Conservation (phyloP, 1,140 invertebrate genomes). For the Pteromalus puparum region DNA sequence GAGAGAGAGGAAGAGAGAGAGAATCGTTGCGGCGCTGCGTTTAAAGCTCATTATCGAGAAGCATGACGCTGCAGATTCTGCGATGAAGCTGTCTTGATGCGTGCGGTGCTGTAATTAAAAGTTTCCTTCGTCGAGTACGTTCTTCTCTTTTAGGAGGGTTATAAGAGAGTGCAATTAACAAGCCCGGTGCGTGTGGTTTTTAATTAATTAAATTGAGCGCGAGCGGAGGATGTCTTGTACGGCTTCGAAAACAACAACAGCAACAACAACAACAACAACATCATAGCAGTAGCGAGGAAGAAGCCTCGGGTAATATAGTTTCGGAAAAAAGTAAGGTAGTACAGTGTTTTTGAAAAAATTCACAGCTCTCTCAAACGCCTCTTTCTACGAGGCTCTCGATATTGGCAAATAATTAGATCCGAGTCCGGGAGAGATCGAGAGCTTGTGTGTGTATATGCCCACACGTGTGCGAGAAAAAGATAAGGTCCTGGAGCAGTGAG, state of each 20-base stretch:
- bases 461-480: not conserved
- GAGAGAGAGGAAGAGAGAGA: no score
- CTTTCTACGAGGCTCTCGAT: not conserved
- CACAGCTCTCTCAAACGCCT: no score
- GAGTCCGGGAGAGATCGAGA: not conserved
- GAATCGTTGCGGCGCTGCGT: not conserved
- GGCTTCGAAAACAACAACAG: not conserved
- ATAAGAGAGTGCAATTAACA: not conserved
- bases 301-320: no score
- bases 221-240: not conserved
- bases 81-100: no score
- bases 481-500: not conserved
- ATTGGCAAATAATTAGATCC: conserved; percentile 12
- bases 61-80: not conserved
- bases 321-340: no score
- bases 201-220: not conserved
- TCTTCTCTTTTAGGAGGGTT: no score
- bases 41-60: not conserved
- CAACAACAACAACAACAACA: not conserved
- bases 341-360: no score
- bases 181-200: not conserved
- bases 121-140: not conserved
- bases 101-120: not conserved
- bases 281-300: no score
- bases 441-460: not conserved